phyloP scores from a whole-genome alignment of 92 coral and sea anemone species.

The Pocillopora meandrina region DNA sequence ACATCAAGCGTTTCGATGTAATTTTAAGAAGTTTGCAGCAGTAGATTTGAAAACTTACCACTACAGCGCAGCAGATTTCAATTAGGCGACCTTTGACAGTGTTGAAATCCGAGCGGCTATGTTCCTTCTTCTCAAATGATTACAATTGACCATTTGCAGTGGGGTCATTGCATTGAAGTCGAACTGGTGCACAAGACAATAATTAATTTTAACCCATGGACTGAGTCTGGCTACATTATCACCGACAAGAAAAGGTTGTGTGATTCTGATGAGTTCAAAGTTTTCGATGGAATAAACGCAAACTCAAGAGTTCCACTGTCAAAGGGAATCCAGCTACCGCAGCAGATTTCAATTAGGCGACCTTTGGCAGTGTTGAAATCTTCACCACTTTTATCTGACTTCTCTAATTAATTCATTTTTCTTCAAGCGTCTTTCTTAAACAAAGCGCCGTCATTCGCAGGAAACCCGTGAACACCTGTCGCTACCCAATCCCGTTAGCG shows the following conservation, averaged over 20 bases:
- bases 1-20: not conserved
- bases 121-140: constrained; percentile 16
- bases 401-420: constrained; percentile 15
- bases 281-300: not conserved
- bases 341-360: constrained; percentile 13
- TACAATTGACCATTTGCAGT: no score
- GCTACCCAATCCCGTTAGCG: not conserved
- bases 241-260: no score
- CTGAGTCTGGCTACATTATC: no score
- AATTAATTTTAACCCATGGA: no score
- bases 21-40: not conserved
- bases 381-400: not conserved
- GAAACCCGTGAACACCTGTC: constrained; percentile 2
- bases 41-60: not conserved
- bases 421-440: not conserved
- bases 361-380: constrained; percentile 14
- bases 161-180: no score
- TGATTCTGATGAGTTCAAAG: no score
- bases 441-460: not conserved
- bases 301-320: not conserved
- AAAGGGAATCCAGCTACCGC: not conserved
- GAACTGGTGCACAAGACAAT: no score
- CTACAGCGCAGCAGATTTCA: not conserved
- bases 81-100: constrained; percentile 3
- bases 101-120: constrained; percentile 3